phyloP scores from a whole-genome alignment of 2,888 invertebrate genomes.

The Aelia acuminata region DNA sequence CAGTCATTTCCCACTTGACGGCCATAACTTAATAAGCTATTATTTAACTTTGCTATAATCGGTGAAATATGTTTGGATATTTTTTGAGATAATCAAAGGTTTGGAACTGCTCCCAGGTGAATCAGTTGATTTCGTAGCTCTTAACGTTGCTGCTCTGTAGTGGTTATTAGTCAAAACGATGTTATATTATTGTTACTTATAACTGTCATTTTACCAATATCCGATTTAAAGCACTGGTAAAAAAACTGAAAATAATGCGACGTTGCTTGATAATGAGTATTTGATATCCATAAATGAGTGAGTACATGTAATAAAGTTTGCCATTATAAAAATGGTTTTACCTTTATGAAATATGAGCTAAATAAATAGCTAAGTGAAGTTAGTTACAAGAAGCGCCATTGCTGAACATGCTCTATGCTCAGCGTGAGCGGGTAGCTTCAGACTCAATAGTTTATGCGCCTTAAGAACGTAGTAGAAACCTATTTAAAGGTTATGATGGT shows the following conservation, averaged over 20 bases:
- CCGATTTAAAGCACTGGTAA: neutral
- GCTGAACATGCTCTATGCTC: neutral
- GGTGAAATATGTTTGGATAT: neutral
- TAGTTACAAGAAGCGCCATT: neutral
- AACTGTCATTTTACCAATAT: neutral
- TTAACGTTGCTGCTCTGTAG: neutral
- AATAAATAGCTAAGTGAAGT: neutral
- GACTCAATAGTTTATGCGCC: neutral
- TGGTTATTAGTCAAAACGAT: neutral
- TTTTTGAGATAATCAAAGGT: neutral
- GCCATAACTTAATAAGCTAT: neutral
- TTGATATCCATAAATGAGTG: neutral
- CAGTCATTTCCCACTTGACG: neutral
- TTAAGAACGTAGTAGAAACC: neutral
- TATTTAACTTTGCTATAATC: neutral
- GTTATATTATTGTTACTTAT: neutral
- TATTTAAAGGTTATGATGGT: slow-evolving; percentile 20
- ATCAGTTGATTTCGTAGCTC: neutral
- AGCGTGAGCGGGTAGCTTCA: neutral
- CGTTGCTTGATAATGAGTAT: neutral
- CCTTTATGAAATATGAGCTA: neutral
- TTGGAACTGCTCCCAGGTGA: neutral
- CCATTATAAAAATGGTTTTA: neutral
- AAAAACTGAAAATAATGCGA: neutral
- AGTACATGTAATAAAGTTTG: neutral